These are phyloP conservation scores for Drosophila chauvacae DNA, from an alignment of 1,140 invertebrate genomes.

Conservation along the genomic window DNA sequence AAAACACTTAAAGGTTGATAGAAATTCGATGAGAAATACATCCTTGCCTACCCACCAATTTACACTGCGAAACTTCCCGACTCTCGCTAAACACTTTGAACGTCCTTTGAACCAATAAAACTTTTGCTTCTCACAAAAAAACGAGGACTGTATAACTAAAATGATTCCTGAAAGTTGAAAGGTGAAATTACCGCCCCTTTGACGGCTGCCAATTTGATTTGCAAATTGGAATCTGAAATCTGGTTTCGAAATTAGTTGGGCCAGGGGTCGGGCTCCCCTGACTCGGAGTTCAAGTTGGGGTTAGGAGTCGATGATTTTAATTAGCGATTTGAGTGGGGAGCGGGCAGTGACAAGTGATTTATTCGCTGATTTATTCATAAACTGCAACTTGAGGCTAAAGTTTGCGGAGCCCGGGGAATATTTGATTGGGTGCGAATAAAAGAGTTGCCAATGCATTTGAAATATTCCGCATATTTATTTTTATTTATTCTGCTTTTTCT, in stretches of 20 bases:
- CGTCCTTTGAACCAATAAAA: conserved; percentile 2
- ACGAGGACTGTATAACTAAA: conserved; percentile 7
- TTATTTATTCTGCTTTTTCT: conserved; percentile 32
- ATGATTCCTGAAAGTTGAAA: conserved; percentile 28
- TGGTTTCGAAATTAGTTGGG: conserved; percentile 20
- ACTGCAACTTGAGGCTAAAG: conserved; percentile 39
- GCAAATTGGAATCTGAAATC: conserved; percentile 64
- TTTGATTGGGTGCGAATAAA: conserved; percentile 35
- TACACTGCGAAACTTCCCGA: neutral
- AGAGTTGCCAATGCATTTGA: conserved; percentile 34
- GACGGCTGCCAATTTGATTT: conserved; percentile 69
- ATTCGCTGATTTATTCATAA: conserved; percentile 60
- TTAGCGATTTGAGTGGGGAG: conserved; percentile 44
- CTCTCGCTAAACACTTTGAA: conserved; percentile 5
- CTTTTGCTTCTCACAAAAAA: conserved; percentile 13
- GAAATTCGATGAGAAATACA: neutral
- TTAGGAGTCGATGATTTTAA: conserved; percentile 51
- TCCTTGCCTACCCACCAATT: neutral
- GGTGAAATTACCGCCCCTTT: conserved; percentile 49
- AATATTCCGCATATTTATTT: conserved; percentile 23
- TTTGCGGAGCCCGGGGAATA: conserved; percentile 33
- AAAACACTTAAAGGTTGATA: neutral
- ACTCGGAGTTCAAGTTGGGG: neutral
- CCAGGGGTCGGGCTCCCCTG: conserved; percentile 2
- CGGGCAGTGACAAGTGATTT: conserved; percentile 28